Evolutionary conservation across 2,113 vertebrate species (phyloP).

Genomic region (Egretta garzetta): DNA sequence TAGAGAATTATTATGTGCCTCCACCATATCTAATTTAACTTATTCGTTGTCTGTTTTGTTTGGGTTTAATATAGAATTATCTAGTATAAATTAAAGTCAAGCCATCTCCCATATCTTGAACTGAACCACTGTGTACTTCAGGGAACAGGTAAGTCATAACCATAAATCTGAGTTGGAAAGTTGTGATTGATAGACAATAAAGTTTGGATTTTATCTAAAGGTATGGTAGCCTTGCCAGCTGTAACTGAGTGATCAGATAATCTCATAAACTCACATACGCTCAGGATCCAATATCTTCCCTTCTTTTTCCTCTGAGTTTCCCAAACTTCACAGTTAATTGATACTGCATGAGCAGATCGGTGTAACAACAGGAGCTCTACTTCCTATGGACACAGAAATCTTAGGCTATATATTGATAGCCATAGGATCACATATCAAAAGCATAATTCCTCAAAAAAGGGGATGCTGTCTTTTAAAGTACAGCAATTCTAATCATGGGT

Average conservation of each 20-base stretch:
- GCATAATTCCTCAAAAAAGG: neutral
- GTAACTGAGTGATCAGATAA: neutral
- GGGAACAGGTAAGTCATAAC: neutral
- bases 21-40: neutral
- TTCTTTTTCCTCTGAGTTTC: neutral
- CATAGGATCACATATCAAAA: neutral
- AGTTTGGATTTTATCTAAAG: neutral
- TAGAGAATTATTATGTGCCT: neutral
- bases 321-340: neutral
- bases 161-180: neutral
- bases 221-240: neutral
- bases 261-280: neutral
- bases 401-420: neutral
- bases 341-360: neutral
- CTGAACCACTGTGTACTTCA: neutral
- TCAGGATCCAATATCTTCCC: neutral
- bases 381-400: neutral
- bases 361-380: neutral
- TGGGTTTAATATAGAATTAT: neutral
- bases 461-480: neutral
- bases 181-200: neutral
- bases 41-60: neutral
- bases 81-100: neutral
- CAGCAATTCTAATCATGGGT: neutral
- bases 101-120: neutral